phyloP scores from a whole-genome alignment of 2,888 invertebrate genomes.

The Celastrina argiolus region DNA sequence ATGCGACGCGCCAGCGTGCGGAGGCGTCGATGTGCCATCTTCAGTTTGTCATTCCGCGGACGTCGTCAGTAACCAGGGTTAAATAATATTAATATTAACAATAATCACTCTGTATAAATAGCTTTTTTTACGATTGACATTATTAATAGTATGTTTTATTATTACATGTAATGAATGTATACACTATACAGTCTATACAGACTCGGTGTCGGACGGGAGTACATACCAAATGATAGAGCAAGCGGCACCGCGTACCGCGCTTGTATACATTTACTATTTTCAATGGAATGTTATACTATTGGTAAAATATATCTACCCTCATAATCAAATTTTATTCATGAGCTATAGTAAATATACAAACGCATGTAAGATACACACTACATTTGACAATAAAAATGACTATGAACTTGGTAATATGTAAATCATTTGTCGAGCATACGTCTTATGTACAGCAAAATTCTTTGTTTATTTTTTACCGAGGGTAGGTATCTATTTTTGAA shows the following conservation, averaged over 20 bases:
- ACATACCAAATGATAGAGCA: neutral
- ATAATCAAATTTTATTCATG: too few species aligned
- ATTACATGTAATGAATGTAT: neutral
- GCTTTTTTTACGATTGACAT: neutral
- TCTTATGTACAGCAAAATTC: neutral
- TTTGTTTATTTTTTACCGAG: neutral
- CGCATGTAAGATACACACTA: too few species aligned
- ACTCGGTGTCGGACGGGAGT: neutral
- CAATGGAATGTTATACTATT: neutral
- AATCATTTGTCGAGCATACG: neutral
- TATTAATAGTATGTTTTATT: neutral
- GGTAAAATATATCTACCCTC: neutral
- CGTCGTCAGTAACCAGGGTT: constrained; percentile 6
- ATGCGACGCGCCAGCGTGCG: neutral
- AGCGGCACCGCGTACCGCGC: neutral
- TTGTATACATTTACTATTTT: neutral
- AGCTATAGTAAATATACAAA: neutral
- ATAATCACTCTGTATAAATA: constrained; percentile 11
- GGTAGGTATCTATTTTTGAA: neutral
- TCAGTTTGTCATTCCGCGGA: constrained; percentile 12
- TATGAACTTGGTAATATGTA: neutral
- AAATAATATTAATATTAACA: neutral
- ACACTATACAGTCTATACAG: too few species aligned
- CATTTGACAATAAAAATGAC: neutral
- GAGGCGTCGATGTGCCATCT: neutral